These are phyloP conservation scores for Neodiprion lecontei DNA, from an alignment of 1,140 invertebrate genomes.

Conservation along the genomic window DNA sequence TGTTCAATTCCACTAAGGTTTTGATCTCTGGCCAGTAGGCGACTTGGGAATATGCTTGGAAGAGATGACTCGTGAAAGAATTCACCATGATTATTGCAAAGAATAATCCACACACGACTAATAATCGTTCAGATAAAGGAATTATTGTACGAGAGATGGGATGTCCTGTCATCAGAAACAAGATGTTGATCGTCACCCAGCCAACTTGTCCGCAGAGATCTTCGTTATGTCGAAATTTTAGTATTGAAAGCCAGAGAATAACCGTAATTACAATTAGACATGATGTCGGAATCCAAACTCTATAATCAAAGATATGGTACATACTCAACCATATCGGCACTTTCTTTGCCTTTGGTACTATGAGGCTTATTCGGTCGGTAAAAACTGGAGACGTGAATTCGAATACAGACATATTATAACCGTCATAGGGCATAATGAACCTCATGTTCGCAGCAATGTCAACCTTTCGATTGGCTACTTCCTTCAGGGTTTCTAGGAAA, in stretches of 20 bases:
- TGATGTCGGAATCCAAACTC: neutral
- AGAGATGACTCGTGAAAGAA: neutral
- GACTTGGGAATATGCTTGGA: neutral
- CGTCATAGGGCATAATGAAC: neutral
- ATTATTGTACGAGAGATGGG: neutral
- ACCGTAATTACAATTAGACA: neutral
- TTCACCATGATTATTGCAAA: neutral
- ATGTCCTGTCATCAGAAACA: neutral
- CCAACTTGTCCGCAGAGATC: too few species aligned
- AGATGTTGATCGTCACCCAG: neutral
- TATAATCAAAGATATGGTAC: neutral
- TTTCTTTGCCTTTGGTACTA: neutral
- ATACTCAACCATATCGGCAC: neutral
- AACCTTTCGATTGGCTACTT: neutral
- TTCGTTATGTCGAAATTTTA: neutral
- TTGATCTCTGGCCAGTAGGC: neutral
- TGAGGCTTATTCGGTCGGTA: neutral
- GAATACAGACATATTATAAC: neutral
- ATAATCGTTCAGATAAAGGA: neutral
- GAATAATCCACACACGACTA: neutral
- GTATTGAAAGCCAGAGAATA: neutral
- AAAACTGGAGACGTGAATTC: neutral
- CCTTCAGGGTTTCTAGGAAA: neutral
- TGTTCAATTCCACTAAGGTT: neutral
- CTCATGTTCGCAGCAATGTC: neutral